Base-by-base conservation (phyloP, 2,113 vertebrate species). In the Lipotes vexillifer region DNA sequence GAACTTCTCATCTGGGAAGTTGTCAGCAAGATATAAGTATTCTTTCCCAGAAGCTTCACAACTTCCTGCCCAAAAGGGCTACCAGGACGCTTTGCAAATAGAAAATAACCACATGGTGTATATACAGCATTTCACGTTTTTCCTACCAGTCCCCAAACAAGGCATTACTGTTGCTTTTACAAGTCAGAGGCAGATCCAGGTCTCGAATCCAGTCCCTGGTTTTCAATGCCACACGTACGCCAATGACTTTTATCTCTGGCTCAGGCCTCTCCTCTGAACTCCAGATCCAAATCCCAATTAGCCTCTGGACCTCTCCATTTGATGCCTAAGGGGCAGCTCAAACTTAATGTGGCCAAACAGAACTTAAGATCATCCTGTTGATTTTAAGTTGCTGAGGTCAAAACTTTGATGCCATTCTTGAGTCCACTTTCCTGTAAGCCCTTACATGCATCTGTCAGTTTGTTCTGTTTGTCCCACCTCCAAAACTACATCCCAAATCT, bases 401-500 rank as follows among this genome's bases (percentile, higher is more conserved):
- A 90, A 90, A 82, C 21, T 90, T 29, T 55, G 38, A 81, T 72
- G 33, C 65, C 59, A 75, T 69, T 21, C 27, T 68, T 0, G 3
- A 90, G 77, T 93, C 41, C 61, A 77, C 61, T 89, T 74, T 69
- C 46, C 3, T 1, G 3, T 27, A 65, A 17, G 68, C 31, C 5
- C 61, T 65, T 65, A 4, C 20, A 66, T 1, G 8, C 6, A 72
- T 36, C 12, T 95, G 36, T 38, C n/a, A 91, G 44, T 59, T 77
- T 95, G 85, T 80, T 92, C 3, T 11, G 13, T 59, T 44, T 75
- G 41, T 18, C 38, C 38, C 65, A 33, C 2, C 71, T 72, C 52
- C 63, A 68, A 66, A 93, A 94, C 93, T 65, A 66, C 75, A 93
- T n/a, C 27, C 52, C 46, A 85, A 91, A 95, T 57, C 55, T 82